phyloP scores from a whole-genome alignment of 2,113 vertebrate genomes.

The Sander lucioperca region DNA sequence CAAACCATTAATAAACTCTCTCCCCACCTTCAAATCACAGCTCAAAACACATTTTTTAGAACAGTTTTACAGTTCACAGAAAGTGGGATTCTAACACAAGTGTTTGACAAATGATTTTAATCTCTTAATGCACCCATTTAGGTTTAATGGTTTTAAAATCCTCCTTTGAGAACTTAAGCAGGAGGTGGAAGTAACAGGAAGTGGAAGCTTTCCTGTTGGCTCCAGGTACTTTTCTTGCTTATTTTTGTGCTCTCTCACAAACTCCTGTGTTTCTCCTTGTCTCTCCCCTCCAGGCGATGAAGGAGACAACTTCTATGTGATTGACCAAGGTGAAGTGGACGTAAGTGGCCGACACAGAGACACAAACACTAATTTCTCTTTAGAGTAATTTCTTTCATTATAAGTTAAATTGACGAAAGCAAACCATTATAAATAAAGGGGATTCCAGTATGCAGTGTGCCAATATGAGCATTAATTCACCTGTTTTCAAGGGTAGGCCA shows the following conservation, averaged over 20 bases:
- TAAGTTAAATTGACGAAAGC: neutral
- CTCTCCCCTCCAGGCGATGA: slow-evolving; percentile 89
- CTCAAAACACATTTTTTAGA: too few species aligned
- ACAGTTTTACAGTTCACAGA: neutral
- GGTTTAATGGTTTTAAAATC: slow-evolving; percentile 47
- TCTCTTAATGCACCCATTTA: slow-evolving; percentile 22
- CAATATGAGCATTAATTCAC: slow-evolving; percentile 7
- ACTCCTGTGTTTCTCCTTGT: slow-evolving; percentile 26
- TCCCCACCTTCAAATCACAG: too few species aligned
- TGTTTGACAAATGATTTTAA: slow-evolving; percentile 36
- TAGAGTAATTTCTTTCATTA: neutral
- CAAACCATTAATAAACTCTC: too few species aligned
- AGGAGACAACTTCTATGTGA: slow-evolving; percentile 98
- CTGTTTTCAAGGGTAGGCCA: neutral
- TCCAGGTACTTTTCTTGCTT: slow-evolving; percentile 2
- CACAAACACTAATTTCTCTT: slow-evolving; percentile 4
- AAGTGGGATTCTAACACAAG: neutral
- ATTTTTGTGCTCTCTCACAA: slow-evolving; percentile 28
- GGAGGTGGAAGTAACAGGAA: slow-evolving; percentile 5
- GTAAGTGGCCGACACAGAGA: slow-evolving; percentile 84
- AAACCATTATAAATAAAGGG: neutral
- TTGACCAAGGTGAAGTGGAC: slow-evolving; percentile 97
- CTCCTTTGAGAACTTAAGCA: slow-evolving; percentile 24
- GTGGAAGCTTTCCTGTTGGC: slow-evolving; percentile 28
- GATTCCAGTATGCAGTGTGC: neutral